Percentiles rank a stretch among this genome's conserved stretches.
phyloP scores from a whole-genome alignment of 2,888 invertebrate species.

The Parascotia fuliginaria region DNA sequence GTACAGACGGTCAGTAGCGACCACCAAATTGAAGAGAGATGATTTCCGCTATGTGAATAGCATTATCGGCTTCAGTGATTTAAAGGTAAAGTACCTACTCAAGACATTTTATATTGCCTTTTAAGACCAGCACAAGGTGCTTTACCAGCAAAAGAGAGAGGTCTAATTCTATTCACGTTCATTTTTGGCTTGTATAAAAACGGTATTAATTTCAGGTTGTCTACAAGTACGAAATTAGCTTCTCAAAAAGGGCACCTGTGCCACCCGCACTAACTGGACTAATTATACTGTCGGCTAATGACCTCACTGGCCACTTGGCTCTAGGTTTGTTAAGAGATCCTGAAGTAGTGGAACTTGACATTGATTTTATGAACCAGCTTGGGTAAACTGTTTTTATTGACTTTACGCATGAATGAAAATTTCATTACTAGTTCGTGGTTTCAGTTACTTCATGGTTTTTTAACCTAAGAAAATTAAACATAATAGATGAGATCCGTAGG shows the following conservation, averaged over 20 bases:
- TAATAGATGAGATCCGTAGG: no score
- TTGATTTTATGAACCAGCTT: slow-evolving; percentile 56
- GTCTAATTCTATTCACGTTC: no score
- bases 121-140: no score
- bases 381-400: slow-evolving; percentile 48
- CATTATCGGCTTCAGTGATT: slow-evolving; percentile 63
- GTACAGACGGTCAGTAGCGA: slow-evolving; percentile 62
- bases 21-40: slow-evolving; percentile 36
- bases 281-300: slow-evolving; percentile 58
- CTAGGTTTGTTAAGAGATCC: slow-evolving; percentile 48
- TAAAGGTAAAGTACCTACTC: slow-evolving; percentile 57
- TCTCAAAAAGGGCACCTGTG: slow-evolving; percentile 42
- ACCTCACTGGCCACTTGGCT: slow-evolving; percentile 57
- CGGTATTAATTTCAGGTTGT: slow-evolving; percentile 43
- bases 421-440: no score
- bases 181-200: no score
- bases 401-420: background rate
- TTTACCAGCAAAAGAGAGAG: no score
- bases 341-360: slow-evolving; percentile 51
- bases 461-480: no score
- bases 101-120: no score
- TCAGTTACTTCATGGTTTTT: no score
- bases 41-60: slow-evolving; percentile 53
- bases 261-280: slow-evolving; percentile 45
- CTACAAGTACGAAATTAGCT: slow-evolving; percentile 58